phyloP scores from a whole-genome alignment of 2,113 vertebrate species.

The Chaetorhynchus papuensis region DNA sequence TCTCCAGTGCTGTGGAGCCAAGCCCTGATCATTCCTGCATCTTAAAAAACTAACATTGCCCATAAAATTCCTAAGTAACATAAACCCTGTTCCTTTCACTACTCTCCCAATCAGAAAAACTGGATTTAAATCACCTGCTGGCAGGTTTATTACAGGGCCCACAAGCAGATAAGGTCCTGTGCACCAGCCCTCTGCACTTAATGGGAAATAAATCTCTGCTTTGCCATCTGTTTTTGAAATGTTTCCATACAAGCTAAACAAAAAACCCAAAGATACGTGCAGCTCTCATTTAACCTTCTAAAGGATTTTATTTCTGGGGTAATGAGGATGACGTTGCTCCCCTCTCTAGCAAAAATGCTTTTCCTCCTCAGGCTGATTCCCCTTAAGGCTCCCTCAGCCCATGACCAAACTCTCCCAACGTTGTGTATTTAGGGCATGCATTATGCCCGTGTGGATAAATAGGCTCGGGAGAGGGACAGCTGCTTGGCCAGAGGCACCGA shows the following conservation, averaged over 20 bases:
- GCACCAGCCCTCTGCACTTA: slow-evolving; percentile 52
- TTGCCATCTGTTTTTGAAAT: slow-evolving; percentile 35
- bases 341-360: background rate
- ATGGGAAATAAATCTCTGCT: slow-evolving; percentile 21
- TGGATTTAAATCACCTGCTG: slow-evolving; percentile 55
- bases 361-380: background rate
- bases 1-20: background rate
- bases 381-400: background rate
- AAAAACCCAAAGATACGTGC: background rate
- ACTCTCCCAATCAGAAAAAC: slow-evolving; percentile 37
- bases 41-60: background rate
- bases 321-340: background rate
- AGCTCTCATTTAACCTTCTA: background rate
- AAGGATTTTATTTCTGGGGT: background rate
- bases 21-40: background rate
- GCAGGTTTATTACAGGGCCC: slow-evolving; percentile 56
- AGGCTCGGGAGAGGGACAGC: background rate
- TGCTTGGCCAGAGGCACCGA: background rate
- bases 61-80: slow-evolving; percentile 41
- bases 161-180: slow-evolving; percentile 53
- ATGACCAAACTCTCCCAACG: rapidly evolving
- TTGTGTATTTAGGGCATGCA: rapidly evolving
- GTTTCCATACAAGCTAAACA: slow-evolving; percentile 3
- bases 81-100: background rate
- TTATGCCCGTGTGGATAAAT: background rate